Conservation (phyloP, 2,888 invertebrate species). For the Pachliopta kotzebuea region DNA sequence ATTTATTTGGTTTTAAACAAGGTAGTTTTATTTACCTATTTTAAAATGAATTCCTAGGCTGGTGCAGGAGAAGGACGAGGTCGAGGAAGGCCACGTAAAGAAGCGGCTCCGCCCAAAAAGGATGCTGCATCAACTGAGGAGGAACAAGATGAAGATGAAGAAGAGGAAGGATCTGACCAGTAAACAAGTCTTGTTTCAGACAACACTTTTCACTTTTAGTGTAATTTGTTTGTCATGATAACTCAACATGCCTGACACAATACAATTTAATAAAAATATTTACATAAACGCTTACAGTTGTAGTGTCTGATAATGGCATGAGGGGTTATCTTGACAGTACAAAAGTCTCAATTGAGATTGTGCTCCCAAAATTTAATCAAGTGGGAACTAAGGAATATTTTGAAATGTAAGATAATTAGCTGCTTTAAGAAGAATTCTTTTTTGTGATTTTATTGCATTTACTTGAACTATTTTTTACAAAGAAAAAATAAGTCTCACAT, state of each 20-base stretch:
- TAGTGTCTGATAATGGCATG: constrained; percentile 41
- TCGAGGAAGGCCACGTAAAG: constrained; percentile 74
- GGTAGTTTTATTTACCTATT: background rate
- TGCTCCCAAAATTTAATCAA: constrained; percentile 67
- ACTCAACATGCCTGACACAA: constrained; percentile 52
- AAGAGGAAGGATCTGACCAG: constrained; percentile 77
- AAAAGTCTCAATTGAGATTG: constrained; percentile 63
- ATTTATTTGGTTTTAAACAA: background rate
- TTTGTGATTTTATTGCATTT: constrained; percentile 62
- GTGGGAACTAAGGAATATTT: constrained; percentile 55
- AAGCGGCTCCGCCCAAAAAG: constrained; percentile 72
- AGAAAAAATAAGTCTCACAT: constrained; percentile 53
- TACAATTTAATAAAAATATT: constrained; percentile 50
- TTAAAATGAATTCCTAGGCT: constrained; percentile 43
- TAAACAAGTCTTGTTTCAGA: constrained; percentile 58
- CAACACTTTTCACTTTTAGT: constrained; percentile 64
- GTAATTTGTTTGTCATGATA: constrained; percentile 74
- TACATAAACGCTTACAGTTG: constrained; percentile 43
- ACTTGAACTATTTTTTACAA: constrained; percentile 46
- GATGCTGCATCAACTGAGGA: constrained; percentile 74
- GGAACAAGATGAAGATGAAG: constrained; percentile 75
- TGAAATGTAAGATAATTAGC: constrained; percentile 48
- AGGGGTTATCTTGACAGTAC: constrained; percentile 68
- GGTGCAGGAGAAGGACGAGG: constrained; percentile 67
- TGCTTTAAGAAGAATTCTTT: constrained; percentile 38